These are phyloP conservation scores for Nyctibius grandis DNA, from an alignment of 2,797 vertebrate species.

Conservation along the genomic window DNA sequence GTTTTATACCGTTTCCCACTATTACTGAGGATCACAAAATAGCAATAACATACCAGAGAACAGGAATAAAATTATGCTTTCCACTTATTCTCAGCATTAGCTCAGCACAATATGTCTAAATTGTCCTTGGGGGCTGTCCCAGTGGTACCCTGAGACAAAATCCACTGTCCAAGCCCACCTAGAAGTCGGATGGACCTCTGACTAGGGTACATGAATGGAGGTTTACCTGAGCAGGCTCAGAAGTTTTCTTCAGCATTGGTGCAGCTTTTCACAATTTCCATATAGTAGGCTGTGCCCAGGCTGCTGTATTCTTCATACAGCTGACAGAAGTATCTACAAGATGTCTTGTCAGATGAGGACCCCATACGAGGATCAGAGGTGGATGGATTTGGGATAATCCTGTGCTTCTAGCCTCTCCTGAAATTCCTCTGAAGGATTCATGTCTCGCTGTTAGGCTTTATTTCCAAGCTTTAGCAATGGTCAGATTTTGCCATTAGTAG, in stretches of 20 bases:
- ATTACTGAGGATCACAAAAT: background rate
- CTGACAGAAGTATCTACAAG: background rate
- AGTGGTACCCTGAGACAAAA: background rate
- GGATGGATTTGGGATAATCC: background rate
- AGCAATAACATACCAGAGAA: background rate
- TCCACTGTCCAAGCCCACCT: background rate
- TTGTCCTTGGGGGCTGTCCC: background rate
- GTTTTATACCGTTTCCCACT: background rate
- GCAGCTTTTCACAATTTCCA: background rate
- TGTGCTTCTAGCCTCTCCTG: background rate
- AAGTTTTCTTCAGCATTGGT: background rate
- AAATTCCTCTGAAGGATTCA: background rate
- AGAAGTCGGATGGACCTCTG: background rate
- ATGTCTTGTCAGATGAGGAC: background rate
- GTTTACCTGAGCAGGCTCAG: background rate
- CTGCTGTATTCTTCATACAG: background rate
- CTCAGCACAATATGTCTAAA: background rate
- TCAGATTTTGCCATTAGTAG: background rate
- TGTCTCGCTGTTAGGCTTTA: background rate
- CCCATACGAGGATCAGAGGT: background rate
- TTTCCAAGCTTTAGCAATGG: background rate
- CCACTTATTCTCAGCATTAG: background rate
- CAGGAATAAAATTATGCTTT: background rate
- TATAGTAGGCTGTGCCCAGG: background rate
- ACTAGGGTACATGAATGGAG: background rate